These are phyloP conservation scores for Paragorgia papillata DNA, from an alignment of 92 coral and sea anemone genomes.

Conservation along the genomic window DNA sequence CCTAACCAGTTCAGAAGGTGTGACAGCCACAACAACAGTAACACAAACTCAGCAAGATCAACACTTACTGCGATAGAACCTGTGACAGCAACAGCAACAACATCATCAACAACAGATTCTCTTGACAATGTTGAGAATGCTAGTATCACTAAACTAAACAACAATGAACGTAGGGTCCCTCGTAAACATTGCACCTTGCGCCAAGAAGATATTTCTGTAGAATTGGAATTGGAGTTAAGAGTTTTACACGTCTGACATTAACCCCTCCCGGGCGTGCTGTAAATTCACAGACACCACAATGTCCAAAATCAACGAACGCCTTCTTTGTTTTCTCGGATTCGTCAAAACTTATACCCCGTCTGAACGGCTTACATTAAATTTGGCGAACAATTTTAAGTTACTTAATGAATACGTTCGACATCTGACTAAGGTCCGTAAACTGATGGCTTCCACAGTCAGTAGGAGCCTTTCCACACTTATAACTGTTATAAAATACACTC, in stretches of 20 bases:
- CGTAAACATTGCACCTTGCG: not conserved
- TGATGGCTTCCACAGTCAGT: slow-evolving; percentile 35
- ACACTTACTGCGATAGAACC: no score
- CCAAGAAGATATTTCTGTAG: not conserved
- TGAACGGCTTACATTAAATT: slow-evolving; percentile 15
- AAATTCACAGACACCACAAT: slow-evolving; percentile 14
- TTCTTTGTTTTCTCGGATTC: slow-evolving; percentile 31
- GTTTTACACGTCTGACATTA: slow-evolving; percentile 26
- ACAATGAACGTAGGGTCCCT: slow-evolving; percentile 7
- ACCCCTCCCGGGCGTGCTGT: slow-evolving; percentile 17
- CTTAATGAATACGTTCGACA: slow-evolving; percentile 12
- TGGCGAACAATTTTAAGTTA: slow-evolving; percentile 19
- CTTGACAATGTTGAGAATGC: no score
- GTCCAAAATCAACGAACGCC: slow-evolving; percentile 14
- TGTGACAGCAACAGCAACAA: no score
- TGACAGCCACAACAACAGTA: no score
- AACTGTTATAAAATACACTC: slow-evolving; percentile 26
- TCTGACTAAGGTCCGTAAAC: slow-evolving; percentile 16
- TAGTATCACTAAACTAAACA: not conserved
- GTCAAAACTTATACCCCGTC: not conserved
- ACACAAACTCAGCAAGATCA: no score
- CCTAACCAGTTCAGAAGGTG: no score
- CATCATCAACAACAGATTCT: no score
- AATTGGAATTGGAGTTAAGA: slow-evolving; percentile 11
- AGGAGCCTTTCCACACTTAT: slow-evolving; percentile 27